These are phyloP conservation scores for Dreissena polymorpha DNA, from an alignment of 1,140 invertebrate genomes.

Conservation along the genomic window DNA sequence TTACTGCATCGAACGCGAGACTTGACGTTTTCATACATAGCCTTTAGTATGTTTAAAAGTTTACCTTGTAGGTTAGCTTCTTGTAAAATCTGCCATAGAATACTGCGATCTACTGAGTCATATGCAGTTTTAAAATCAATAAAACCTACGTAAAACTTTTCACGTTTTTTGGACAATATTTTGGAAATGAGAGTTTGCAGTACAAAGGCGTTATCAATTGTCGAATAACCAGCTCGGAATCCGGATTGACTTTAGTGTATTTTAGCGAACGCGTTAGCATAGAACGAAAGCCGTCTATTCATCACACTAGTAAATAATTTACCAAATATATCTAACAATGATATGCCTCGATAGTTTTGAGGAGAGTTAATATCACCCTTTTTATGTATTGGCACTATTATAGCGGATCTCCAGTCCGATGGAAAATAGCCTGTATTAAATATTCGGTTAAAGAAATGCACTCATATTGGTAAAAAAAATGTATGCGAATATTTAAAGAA, in stretches of 20 bases:
- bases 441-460: neutral
- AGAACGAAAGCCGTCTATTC: slow-evolving; percentile 9
- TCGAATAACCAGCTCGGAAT: slow-evolving; percentile 37
- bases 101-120: slow-evolving; percentile 4
- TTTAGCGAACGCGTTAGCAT: slow-evolving; percentile 11
- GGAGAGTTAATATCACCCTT: neutral
- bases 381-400: slow-evolving; percentile 19
- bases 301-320: slow-evolving; percentile 20
- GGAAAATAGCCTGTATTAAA: neutral
- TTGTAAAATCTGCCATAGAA: neutral
- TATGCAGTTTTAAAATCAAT: slow-evolving; percentile 10
- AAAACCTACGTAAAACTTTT: slow-evolving; percentile 10
- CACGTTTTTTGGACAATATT: slow-evolving; percentile 41
- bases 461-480: neutral
- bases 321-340: slow-evolving; percentile 16
- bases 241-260: slow-evolving; percentile 14
- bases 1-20: neutral
- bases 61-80: too few relatives aligned
- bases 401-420: neutral
- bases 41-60: too few relatives aligned
- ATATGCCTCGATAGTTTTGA: slow-evolving; percentile 44
- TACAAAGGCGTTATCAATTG: slow-evolving; percentile 48
- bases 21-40: too few relatives aligned
- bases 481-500: too few relatives aligned
- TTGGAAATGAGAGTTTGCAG: slow-evolving; percentile 35